Evolutionary conservation across 2,113 vertebrate species (phyloP).

Genomic region (Leptocoma aspasia): DNA sequence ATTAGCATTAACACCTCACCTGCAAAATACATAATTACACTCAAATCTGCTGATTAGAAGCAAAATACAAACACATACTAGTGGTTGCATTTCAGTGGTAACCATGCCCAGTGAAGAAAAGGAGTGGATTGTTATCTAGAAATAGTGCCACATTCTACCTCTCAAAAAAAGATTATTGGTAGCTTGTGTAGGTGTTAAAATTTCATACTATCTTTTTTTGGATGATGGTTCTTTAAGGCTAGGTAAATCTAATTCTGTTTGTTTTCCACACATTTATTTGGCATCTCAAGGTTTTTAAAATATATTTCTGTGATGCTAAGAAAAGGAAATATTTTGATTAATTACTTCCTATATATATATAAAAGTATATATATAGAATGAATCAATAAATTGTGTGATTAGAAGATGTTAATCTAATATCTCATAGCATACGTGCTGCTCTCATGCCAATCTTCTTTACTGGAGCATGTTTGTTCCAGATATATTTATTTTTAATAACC

Average conservation of each 20-base stretch:
- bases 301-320: not conserved
- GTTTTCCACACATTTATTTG: not conserved
- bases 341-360: not conserved
- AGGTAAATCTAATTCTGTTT: not conserved
- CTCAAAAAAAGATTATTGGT: not conserved
- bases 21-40: constrained; percentile 40
- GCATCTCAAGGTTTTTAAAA: not conserved
- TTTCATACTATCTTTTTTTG: not conserved
- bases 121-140: not conserved
- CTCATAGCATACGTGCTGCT: not conserved
- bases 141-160: not conserved
- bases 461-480: not conserved
- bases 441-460: not conserved
- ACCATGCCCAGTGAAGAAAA: not conserved
- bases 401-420: constrained; percentile 39
- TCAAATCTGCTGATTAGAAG: constrained; percentile 30
- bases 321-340: not conserved
- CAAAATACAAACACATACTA: not conserved
- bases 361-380: not conserved
- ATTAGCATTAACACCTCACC: constrained; percentile 29
- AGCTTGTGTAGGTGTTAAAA: not conserved
- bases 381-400: constrained; percentile 40
- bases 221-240: not conserved
- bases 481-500: constrained; percentile 39
- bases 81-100: not conserved